phyloP scores from a whole-genome alignment of 2,113 vertebrate species.

The Myocastor coypus region DNA sequence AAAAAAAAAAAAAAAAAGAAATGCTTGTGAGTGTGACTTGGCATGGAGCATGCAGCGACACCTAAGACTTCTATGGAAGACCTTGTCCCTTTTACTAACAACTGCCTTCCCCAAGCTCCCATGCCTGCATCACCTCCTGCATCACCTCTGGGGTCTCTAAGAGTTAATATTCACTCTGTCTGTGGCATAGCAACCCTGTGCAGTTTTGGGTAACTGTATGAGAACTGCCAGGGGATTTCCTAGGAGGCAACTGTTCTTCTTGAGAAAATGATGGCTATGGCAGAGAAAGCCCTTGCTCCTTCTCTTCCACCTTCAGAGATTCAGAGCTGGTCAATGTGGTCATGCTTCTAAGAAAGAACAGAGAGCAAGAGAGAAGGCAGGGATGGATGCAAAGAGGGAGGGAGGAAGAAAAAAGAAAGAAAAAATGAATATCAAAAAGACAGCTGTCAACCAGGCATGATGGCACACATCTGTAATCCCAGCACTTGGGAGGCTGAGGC shows the following conservation, averaged over 20 bases:
- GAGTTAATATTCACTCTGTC: neutral
- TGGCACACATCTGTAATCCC: too few species aligned
- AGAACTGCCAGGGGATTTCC: neutral
- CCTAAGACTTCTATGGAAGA: neutral
- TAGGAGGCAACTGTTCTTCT: neutral
- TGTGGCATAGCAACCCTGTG: neutral
- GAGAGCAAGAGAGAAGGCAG: neutral
- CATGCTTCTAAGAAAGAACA: neutral
- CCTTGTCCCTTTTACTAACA: neutral
- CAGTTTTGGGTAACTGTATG: neutral
- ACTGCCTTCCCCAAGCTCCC: neutral
- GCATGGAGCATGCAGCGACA: neutral
- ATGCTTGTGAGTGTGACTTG: neutral
- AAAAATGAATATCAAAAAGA: neutral
- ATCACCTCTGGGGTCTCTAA: neutral
- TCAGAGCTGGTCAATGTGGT: neutral
- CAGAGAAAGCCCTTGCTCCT: neutral
- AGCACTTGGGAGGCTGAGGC: too few species aligned
- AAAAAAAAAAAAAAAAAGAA: too few species aligned
- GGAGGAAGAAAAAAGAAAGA: neutral
- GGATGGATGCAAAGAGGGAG: too few species aligned
- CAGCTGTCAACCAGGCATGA: too few species aligned
- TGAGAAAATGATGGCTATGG: neutral
- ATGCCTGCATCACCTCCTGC: neutral
- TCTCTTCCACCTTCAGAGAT: neutral